Base-by-base conservation (phyloP, 2,113 vertebrate genomes). In the Butorides virescens region DNA sequence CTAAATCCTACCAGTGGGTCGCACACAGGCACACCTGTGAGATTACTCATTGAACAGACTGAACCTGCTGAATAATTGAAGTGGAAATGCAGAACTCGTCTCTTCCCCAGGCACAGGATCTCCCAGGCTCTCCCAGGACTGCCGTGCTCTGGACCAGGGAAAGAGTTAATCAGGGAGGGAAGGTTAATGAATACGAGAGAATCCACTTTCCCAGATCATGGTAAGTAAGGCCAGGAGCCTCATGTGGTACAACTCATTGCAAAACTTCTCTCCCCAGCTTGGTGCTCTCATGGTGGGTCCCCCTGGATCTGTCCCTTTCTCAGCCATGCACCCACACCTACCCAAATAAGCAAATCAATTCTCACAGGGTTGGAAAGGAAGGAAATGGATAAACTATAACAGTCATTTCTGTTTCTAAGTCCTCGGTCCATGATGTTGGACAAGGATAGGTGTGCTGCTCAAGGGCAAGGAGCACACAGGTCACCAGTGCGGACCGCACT, bases 101-200 rank as follows among this genome's bases (percentile, higher is more conserved):
- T 25, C 70, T 61, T 49, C 30, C 46, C 37, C 25, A 11, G 29
- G 63, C 25, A 76, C 23, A 7, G 47, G 20, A 26, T 58, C 29
- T 76, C 26, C 68, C 44, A 66, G 39, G 20, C 13, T 59, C 39
- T 52, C 44, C 70, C 25, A 50, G 32, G 11, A 20, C 9, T 52
- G 53, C 25, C 2, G 0, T 21, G 27, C 72, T 72, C 47, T 46
- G 71, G 50, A 23, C 36, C 30, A 30, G 27, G 19, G 21, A 22
- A 49, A 44, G 13, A 29, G 15, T 15, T 81, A 61, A 81, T 14
- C 18, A 36, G 47, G 37, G 15, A 46, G 42, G 19, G n/a, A 47
- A 72, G n/a, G 42, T 36, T 50, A 75, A 72, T 0, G 2, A 55
- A 16, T 5, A 27, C 0, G 1, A 53, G 22, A 39, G 49, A 58